phyloP scores from a whole-genome alignment of 2,797 vertebrate species.

The Epinephelus awoara region DNA sequence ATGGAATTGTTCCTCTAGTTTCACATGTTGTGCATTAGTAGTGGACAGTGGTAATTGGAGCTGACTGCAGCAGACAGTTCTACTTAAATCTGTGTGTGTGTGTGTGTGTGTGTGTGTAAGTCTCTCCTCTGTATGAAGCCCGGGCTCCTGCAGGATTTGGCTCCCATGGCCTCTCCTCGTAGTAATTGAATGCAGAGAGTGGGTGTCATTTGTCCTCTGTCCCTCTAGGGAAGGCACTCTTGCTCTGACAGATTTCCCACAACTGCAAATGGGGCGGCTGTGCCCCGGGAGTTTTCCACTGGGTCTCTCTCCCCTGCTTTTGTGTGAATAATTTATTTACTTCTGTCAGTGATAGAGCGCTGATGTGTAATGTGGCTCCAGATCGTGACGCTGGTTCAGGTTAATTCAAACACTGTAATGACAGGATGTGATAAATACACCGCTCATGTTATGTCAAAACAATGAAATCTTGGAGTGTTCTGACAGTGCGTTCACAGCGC shows the following conservation, averaged over 20 bases:
- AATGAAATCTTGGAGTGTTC: slow-evolving; percentile 49
- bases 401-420: slow-evolving; percentile 66
- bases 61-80: slow-evolving; percentile 83
- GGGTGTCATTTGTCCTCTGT: slow-evolving; percentile 84
- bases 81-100: slow-evolving; percentile 69
- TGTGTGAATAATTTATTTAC: slow-evolving; percentile 84
- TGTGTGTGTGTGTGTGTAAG: slow-evolving; percentile 44
- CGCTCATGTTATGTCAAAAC: slow-evolving; percentile 64
- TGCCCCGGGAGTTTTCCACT: slow-evolving; percentile 68
- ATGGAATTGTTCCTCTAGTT: slow-evolving; percentile 71
- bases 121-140: slow-evolving; percentile 60
- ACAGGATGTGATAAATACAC: slow-evolving; percentile 73
- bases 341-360: slow-evolving; percentile 70
- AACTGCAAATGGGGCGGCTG: slow-evolving; percentile 78
- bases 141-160: slow-evolving; percentile 70
- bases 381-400: slow-evolving; percentile 54
- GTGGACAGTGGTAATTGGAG: slow-evolving; percentile 80
- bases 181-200: slow-evolving; percentile 84
- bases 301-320: slow-evolving; percentile 54
- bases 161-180: slow-evolving; percentile 74
- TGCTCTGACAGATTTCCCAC: slow-evolving; percentile 85
- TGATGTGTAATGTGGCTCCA: slow-evolving; percentile 55
- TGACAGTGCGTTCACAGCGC: slow-evolving; percentile 38
- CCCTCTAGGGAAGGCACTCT: slow-evolving; percentile 80
- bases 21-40: slow-evolving; percentile 82